Evolutionary conservation across 37 sponge, comb jelly and placozoan genomes (phyloP).

Genomic region (Halisarca cf. caerulea): DNA sequence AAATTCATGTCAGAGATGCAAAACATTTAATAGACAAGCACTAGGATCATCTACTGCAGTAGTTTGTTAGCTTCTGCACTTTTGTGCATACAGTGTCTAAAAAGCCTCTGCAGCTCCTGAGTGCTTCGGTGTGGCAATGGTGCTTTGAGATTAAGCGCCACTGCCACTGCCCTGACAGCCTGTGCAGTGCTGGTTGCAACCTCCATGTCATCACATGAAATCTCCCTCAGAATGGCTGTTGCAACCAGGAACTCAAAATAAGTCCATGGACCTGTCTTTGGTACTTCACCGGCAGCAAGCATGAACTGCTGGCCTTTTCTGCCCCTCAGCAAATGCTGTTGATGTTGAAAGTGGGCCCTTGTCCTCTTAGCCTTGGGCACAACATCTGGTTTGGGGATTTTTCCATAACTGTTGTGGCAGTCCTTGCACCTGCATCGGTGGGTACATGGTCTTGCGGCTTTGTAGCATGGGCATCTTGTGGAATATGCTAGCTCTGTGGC

Average conservation of each 20-base stretch:
- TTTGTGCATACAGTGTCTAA: neutral
- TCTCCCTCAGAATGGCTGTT: neutral
- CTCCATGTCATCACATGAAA: neutral
- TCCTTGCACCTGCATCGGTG: constrained; percentile 10
- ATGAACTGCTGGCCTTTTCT: constrained; percentile 1
- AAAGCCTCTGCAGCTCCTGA: too few relatives aligned
- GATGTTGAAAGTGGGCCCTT: neutral
- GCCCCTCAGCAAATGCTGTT: neutral
- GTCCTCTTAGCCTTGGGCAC: constrained; percentile 9
- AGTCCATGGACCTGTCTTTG: constrained; percentile 6
- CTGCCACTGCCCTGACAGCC: neutral
- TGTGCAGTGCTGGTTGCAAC: neutral
- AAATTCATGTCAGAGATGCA: too few relatives aligned
- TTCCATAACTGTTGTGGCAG: constrained; percentile 15
- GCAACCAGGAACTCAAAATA: neutral
- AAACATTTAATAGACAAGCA: too few relatives aligned
- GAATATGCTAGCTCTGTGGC: neutral
- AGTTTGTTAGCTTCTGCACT: neutral
- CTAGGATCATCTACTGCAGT: neutral
- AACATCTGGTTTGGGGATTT: neutral
- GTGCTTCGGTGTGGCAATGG: neutral
- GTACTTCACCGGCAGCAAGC: neutral
- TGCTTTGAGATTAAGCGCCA: neutral
- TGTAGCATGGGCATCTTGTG: constrained; percentile 20
- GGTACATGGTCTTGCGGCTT: neutral